These are phyloP conservation scores for Falco punctatus DNA, from an alignment of 2,113 vertebrate genomes.

Conservation along the genomic window DNA sequence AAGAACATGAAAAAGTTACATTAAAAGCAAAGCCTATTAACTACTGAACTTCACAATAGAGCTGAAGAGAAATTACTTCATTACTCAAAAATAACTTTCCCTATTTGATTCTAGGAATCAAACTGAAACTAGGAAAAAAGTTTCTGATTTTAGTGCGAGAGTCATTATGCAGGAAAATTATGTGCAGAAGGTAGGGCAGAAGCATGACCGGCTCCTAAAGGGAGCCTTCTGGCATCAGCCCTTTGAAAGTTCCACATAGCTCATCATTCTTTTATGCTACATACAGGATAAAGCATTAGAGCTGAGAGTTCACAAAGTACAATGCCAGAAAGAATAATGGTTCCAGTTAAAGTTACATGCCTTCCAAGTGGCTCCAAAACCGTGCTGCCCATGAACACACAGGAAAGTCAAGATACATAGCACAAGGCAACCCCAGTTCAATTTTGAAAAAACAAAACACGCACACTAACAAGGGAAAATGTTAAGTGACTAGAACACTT, in stretches of 20 bases:
- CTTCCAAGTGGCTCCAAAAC: background rate
- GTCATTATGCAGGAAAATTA: background rate
- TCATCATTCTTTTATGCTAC: background rate
- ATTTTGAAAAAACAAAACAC: background rate
- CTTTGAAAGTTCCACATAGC: background rate
- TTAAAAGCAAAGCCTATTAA: background rate
- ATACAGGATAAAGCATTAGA: background rate
- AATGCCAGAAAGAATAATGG: background rate
- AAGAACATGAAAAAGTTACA: background rate
- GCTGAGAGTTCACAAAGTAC: background rate
- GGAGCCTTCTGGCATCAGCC: background rate
- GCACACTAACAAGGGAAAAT: background rate
- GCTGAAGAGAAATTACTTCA: background rate
- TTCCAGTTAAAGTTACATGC: background rate
- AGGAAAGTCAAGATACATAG: background rate
- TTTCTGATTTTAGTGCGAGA: background rate
- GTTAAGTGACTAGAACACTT: background rate
- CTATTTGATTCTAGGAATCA: background rate
- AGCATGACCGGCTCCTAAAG: background rate
- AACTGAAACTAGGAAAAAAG: background rate
- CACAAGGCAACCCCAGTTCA: background rate
- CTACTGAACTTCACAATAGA: background rate
- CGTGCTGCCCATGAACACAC: fast-evolving
- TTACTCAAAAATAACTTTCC: background rate
- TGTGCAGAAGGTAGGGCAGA: background rate